Conservation (phyloP, 2,888 invertebrate species). For the Papilio gigon region DNA sequence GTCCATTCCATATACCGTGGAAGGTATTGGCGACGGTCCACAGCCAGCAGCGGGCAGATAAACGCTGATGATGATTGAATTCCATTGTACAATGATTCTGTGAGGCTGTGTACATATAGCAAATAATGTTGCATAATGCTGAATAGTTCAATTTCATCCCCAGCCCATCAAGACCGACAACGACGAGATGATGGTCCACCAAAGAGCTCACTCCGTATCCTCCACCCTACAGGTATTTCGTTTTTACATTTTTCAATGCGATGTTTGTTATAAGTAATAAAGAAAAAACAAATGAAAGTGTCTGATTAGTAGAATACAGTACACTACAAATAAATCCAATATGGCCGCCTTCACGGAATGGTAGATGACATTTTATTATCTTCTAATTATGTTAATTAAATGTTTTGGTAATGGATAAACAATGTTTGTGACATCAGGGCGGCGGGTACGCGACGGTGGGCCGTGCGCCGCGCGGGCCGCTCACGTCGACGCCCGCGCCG, state of each 20-base stretch:
- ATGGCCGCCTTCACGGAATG: too few relatives aligned
- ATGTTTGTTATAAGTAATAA: too few relatives aligned
- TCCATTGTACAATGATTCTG: too few relatives aligned
- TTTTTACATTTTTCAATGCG: background rate
- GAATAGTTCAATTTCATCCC: slow-evolving; percentile 56
- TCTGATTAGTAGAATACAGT: too few relatives aligned
- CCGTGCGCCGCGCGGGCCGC: slow-evolving; percentile 64
- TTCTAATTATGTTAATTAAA: background rate
- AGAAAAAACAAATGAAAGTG: too few relatives aligned
- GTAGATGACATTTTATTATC: too few relatives aligned
- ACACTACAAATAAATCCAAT: too few relatives aligned
- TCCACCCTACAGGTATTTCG: slow-evolving; percentile 77
- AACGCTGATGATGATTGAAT: too few relatives aligned
- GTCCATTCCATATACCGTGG: too few relatives aligned
- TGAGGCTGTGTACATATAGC: background rate
- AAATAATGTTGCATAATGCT: too few relatives aligned
- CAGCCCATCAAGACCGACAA: slow-evolving; percentile 72
- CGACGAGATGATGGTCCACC: slow-evolving; percentile 82
- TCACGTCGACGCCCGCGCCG: slow-evolving; percentile 50
- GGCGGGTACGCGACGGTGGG: slow-evolving; percentile 74
- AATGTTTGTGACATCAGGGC: background rate
- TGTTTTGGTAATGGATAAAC: background rate
- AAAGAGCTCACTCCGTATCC: slow-evolving; percentile 84
- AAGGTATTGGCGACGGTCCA: too few relatives aligned
- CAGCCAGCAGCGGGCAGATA: too few relatives aligned